Evolutionary conservation across 2,797 vertebrate genomes (phyloP).

Genomic region (Falco naumanni): DNA sequence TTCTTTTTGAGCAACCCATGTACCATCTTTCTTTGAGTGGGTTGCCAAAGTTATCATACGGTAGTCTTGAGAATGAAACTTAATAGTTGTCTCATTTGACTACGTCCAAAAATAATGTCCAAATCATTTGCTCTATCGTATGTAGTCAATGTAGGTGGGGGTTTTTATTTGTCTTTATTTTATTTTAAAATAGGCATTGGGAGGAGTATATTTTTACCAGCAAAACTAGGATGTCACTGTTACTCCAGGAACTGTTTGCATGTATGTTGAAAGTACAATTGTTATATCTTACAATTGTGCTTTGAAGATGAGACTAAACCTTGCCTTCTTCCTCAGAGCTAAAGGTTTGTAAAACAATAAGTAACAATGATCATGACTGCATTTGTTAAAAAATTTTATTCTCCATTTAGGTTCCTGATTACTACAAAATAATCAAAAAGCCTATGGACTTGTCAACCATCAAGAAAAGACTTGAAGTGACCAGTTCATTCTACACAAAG

Average conservation of each 20-base stretch:
- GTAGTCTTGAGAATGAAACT: neutral
- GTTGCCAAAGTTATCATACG: neutral
- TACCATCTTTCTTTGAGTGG: accelerated
- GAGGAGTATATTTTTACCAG: neutral
- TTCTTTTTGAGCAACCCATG: neutral
- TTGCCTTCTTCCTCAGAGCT: neutral
- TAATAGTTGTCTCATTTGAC: neutral
- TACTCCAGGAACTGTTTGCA: neutral
- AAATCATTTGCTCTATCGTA: neutral
- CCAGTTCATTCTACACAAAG: conserved; percentile 73
- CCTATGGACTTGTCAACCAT: conserved; percentile 86
- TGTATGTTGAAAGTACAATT: neutral
- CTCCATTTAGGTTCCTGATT: conserved; percentile 81
- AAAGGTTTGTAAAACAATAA: neutral
- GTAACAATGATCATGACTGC: neutral
- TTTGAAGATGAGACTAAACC: neutral
- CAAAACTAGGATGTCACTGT: neutral
- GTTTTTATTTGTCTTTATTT: neutral
- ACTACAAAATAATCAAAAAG: conserved; percentile 85
- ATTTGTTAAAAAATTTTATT: neutral
- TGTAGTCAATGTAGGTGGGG: neutral
- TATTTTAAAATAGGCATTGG: neutral
- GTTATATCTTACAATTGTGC: neutral
- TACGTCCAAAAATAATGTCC: neutral
- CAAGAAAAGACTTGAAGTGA: conserved; percentile 80